Evolutionary conservation across 1,140 invertebrate genomes (phyloP), one percentile per base, ranked within the genome.

Genomic region (Acromyrmex heyeri): DNA sequence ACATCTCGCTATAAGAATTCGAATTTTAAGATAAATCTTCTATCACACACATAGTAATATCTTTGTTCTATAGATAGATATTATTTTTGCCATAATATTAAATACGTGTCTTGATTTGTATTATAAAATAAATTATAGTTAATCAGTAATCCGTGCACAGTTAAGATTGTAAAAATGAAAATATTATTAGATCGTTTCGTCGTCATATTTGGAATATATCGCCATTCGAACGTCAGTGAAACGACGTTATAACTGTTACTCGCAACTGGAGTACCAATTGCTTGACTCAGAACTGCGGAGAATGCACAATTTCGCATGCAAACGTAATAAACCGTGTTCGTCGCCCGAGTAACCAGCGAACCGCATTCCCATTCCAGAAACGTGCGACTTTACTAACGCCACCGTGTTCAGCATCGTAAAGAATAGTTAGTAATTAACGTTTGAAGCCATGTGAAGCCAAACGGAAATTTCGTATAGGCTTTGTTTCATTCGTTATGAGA

Each of bases 231-330:
- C 48, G 62, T 82, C 59, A 55, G 14, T n/a, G 38, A 7, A 48
- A 87, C 38, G 53, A 65, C 21, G 48, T 88, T 65, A 57, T 61
- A 88, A 86, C 65, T 65, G 65, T 50, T 70, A 65, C 21, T 72
- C 34, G 55, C 53, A 27, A 61, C n/a, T 53, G n/a, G 30, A 72
- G 53, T 72, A 44, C n/a, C 72, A 65, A 86, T 85, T 76, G 81
- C 70, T 85, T 48, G 16, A 55, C 48, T 76, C 24, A 30, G 38
- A 78, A 73, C 57, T 55, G 50, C 27, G 8, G 8, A 34, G 44
- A 72, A 30, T 64, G 16, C 38, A 50, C 12, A 61, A 75, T 88
- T 86, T 88, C 61, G 18, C 73, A 62, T 50, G 73, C 73, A 53
- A 85, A 73, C 53, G 38, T 48, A 53, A 34, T 18, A 48, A 16